Base-by-base conservation (phyloP, 2,888 invertebrate genomes). In the Teinopalpus imperialis region DNA sequence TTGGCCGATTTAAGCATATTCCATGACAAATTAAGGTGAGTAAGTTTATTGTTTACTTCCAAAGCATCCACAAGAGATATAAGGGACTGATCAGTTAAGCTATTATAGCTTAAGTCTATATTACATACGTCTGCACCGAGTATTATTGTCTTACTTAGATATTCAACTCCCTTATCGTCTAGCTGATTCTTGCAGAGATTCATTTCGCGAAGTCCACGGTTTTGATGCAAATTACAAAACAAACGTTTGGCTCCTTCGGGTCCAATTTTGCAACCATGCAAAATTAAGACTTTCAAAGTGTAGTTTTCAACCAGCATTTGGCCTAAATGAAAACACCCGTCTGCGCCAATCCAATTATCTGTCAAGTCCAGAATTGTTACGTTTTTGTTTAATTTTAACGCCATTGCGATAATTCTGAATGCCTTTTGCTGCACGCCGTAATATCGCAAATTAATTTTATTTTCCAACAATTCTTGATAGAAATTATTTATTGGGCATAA, bases 251-350 rank as follows among this genome's bases (percentile, higher is more conserved):
- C 54, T 2, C 69, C 69, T 10, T 50, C 45, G 0, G 56, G 40
- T 14, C 66, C 66, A 12, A 71, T 64, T 37, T 56, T 58, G 37
- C 71, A 70, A 2, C 69, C 69, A 12, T 50, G 36, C n/a, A 70
- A 50, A 44, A 59, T 60, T 2, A 72, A 52, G 18, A 64, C 63
- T 8, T 46, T 35, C 4, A 72, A 26, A 2, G 56, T 57, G 9
- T 37, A 44, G 49, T 72, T 70, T 7, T 51, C 51, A 12, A 43
- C 40, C 1, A 72, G 37, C 62, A 70, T 61, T 39, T 61, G 56
- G 7, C 68, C 63, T 35, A 70, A 47, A 49, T 72, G 69, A 30
- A 55, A 68, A 46, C 67, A 67, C 4, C 59, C 64, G 31, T 72
- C 69, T 18, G 54, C 49, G 32, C 41, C 53, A 14, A 72, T 57